Percentiles rank a stretch among this genome's conserved stretches.
Evolutionary conservation across 2,113 vertebrate species (phyloP).

Genomic region (Copsychus sechellarum): DNA sequence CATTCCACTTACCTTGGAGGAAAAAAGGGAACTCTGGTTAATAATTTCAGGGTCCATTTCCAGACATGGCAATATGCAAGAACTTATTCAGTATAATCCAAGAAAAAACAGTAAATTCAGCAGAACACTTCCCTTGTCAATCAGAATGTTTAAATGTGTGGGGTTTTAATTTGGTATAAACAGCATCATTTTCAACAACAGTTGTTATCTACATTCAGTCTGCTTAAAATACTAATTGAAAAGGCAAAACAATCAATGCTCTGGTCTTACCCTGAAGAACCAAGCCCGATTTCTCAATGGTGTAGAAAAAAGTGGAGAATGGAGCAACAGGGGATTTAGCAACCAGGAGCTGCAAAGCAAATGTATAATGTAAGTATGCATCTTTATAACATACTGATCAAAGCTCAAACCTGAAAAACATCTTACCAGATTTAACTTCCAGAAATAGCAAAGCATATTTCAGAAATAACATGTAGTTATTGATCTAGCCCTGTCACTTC

Average conservation of each 20-base stretch:
- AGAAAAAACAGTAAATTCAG: not conserved
- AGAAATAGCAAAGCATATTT: not conserved
- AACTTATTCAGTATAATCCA: not conserved
- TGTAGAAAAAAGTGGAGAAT: conserved; percentile 76
- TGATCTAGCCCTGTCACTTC: not conserved
- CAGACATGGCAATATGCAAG: not conserved
- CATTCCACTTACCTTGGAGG: not conserved
- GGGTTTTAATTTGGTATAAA: not conserved
- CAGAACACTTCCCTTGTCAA: not conserved
- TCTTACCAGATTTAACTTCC: not conserved
- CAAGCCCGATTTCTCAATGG: conserved; percentile 79
- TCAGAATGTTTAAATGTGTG: not conserved
- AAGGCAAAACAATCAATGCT: not conserved
- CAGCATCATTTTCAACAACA: not conserved
- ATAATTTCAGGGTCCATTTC: not conserved
- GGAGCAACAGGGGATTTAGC: conserved; percentile 85
- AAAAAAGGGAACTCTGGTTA: not conserved
- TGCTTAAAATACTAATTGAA: not conserved
- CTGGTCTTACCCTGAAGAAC: conserved; percentile 79
- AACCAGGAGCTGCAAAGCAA: conserved; percentile 78
- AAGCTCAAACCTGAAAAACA: not conserved
- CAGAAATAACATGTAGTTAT: not conserved
- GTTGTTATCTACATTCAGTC: not conserved
- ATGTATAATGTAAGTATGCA: not conserved
- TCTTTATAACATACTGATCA: not conserved